Evolutionary conservation across 2,113 vertebrate genomes (phyloP), one percentile per base, ranked within the genome.

Genomic region (Calidris pugnax): DNA sequence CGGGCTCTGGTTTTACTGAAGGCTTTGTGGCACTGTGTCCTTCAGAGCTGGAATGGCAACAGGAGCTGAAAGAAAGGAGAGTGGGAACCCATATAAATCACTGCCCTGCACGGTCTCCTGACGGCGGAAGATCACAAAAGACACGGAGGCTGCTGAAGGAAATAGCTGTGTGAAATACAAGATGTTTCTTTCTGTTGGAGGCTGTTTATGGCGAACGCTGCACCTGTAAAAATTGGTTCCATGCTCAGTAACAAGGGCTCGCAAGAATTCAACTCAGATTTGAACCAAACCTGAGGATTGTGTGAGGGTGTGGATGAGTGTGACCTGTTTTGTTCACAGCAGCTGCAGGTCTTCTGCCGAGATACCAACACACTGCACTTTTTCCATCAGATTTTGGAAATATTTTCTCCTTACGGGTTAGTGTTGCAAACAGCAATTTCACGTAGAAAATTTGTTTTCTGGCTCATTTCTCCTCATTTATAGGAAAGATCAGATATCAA

Each of bases 141-240:
- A 39, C 30, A 27, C 6, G 7, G 2, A 12, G 67, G 57, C 91
- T 12, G 73, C 12, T 21, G 68, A 26, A 72, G 78, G 94, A 48
- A 89, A 45, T 5, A 74, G 27, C 15, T 91, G 51, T 23, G 39
- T 37, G 94, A 41, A 64, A 86, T 51, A 96, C 72, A 50, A 53
- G 82, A 81, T 50, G 43, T 45, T 86, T 62, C 84, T 89, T 51
- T 86, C 87, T 67, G 53, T 50, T 51, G 81, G 48, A 79, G 91
- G 53, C 30, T 9, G 41, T 95, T 93, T 73, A 69, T 32, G 69
- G 94, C 20, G 66, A 92, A 5, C 50, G 4, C 6, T 1, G 16
- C 57, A 59, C 94, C 83, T 91, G 95, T 51, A 68, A 39, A 89
- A 93, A 96, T 86, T 48, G 84, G 80, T 63, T 90, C 85, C 93